Base-by-base conservation (phyloP, 2,888 invertebrate genomes). In the Lasioglossum morio region DNA sequence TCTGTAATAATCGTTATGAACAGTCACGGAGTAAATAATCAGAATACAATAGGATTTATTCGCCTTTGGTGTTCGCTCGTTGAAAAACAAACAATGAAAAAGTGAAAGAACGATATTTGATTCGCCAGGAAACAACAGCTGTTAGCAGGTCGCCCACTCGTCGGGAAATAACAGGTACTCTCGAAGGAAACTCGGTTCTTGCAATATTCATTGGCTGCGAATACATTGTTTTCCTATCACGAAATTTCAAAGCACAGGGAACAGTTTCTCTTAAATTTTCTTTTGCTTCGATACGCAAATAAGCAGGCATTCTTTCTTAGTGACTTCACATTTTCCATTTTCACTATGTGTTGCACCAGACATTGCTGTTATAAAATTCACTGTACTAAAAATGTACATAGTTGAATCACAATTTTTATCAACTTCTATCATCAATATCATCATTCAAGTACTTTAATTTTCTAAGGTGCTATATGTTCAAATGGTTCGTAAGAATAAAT, bases 81-180 rank as follows among this genome's bases (percentile, higher is more conserved):
- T 40, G 46, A 43, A 66, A 66, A 66, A 53, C 10, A 10, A 2
- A 34, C 23, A 76, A 80, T 57, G 70, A 74, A 77, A 78, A 74
- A 77, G 63, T 63, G 19, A 60, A 63, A 46, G 34, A 76, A 53
- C 46, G 78, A 78, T 69, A 75, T 57, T 72, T 53, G 86, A 82
- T 85, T 78, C 60, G 60, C 34, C 78, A 78, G n/a, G 57, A 82
- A 86, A 78, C 77, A 14, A 72, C 19, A 14, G 57, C 34, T 46
- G 43, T 4, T 74, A 23, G 30, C 19, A 34, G 57, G 48, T 69
- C 40, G n/a, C 37, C 40, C 40, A 5, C 70, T 60, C 60, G 60
- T 60, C 70, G 27, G 40, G 27, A 60, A 74, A 77, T 77, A 82
- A 77, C n/a, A 53, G 48, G 60, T 78, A 78, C 16, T 19, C 60